Percentiles rank a stretch among this genome's conserved stretches.
These are phyloP conservation scores for Menidia beryllina DNA, from an alignment of 2,113 vertebrate species.

Conservation along the genomic window DNA sequence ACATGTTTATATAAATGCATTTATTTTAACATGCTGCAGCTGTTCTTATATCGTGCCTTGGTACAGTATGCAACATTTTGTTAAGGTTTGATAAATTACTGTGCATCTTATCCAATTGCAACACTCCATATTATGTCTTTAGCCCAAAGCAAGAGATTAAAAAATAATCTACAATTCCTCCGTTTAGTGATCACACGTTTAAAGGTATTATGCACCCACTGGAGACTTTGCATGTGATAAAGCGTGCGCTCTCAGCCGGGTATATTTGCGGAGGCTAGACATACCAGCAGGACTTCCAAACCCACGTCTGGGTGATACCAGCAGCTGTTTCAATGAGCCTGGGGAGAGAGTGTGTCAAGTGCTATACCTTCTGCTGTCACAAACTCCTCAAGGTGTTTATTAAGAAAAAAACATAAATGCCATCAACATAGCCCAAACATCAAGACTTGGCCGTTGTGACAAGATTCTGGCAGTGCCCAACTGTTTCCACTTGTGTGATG, in stretches of 20 bases:
- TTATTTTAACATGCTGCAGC: not conserved
- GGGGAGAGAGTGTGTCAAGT: slow-evolving; percentile 68
- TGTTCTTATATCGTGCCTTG: slow-evolving; percentile 22
- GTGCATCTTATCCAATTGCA: slow-evolving; percentile 35
- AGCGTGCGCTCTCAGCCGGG: slow-evolving; percentile 73
- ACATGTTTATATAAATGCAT: not conserved
- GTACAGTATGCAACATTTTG: slow-evolving; percentile 33
- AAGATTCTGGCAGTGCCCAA: slow-evolving; percentile 68
- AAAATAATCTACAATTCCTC: slow-evolving; percentile 53
- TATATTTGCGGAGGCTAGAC: slow-evolving; percentile 62
- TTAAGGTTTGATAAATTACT: slow-evolving; percentile 55
- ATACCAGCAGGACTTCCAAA: slow-evolving; percentile 60
- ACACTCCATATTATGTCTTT: slow-evolving; percentile 18
- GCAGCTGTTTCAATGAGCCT: slow-evolving; percentile 74
- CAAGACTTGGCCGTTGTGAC: slow-evolving; percentile 59
- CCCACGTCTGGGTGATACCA: slow-evolving; percentile 70
- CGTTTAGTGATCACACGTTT: slow-evolving; percentile 70
- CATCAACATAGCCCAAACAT: slow-evolving; percentile 58
- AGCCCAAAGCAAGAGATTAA: slow-evolving; percentile 56
- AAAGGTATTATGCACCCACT: slow-evolving; percentile 63
- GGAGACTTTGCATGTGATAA: slow-evolving; percentile 75
- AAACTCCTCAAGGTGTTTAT: slow-evolving; percentile 79
- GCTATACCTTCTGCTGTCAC: slow-evolving; percentile 77
- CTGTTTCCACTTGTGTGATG: slow-evolving; percentile 60
- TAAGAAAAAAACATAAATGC: slow-evolving; percentile 73